These are phyloP conservation scores for Muscidifurax raptorellus DNA, from an alignment of 1,140 invertebrate genomes.

Conservation along the genomic window DNA sequence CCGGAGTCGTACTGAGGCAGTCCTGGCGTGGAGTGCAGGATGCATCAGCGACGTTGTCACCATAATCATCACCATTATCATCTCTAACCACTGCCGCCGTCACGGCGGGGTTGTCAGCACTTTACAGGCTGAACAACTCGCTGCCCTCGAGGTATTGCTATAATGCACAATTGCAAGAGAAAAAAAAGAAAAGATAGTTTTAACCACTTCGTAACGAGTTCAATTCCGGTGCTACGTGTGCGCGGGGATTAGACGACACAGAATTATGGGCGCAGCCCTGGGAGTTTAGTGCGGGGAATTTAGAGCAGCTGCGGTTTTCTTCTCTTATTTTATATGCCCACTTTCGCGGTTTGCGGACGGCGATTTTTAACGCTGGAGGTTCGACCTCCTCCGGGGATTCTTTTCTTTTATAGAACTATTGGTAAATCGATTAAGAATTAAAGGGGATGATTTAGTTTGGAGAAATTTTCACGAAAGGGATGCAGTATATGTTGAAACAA, in stretches of 20 bases:
- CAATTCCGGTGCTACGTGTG: neutral
- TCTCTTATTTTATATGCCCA: neutral
- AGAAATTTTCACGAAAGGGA: too few species aligned
- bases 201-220: neutral
- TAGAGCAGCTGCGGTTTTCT: neutral
- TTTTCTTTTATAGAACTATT: neutral
- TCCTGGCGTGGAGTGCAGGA: neutral
- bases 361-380: neutral
- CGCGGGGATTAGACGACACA: neutral
- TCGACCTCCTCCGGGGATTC: neutral
- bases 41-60: neutral
- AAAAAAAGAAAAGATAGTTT: neutral
- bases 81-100: slow-evolving; percentile 35
- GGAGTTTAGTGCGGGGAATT: too few species aligned
- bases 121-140: slow-evolving; percentile 35
- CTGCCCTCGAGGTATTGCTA: slow-evolving; percentile 35
- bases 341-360: neutral
- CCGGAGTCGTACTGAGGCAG: neutral
- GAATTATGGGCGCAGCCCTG: neutral
- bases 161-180: too few species aligned
- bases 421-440: too few species aligned
- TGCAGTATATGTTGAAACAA: too few species aligned
- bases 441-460: too few species aligned
- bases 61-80: slow-evolving; percentile 3
- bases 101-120: slow-evolving; percentile 39